Base-by-base conservation (phyloP, 2,797 vertebrate species). In the Sparidentex hasta region DNA sequence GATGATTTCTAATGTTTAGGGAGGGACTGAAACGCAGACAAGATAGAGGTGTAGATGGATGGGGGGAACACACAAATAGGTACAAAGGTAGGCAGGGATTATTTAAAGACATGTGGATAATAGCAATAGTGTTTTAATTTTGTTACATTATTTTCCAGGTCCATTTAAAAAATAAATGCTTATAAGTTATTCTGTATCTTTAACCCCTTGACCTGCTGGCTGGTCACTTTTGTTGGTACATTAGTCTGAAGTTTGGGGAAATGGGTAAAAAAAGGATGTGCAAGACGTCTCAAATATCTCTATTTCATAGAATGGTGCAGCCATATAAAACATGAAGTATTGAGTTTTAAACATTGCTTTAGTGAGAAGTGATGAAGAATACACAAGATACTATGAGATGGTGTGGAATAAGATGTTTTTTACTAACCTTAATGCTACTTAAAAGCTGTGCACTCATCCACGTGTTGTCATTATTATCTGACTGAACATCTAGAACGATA, bases 1-100 rank as follows among this genome's bases (percentile, higher is more conserved):
- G 51, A 80, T 80, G 73, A 58, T 72, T 66, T 46, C 72, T 77
- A 46, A 76, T 79, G 43, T 55, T 69, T 29, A 59, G 65, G 57
- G 68, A 71, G 68, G 65, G 44, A 76, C 62, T 4, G 33, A 46
- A 25, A 13, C 12, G 0, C 33, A 58, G n/a, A 65, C 27, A 57
- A 27, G 48, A 65, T 51, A 33, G 11, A 73, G 18, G 68, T 78
- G 33, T 62, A 48, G 59, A 74, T 11, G 29, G 38, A 16, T 59
- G 29, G 17, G 14, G 33, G 16, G 11, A n/a, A 27, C 2, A 1
- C 17, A 27, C 47, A 57, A 23, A 70, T 57, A 57, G 58, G 44
- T 56, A 2, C 38, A 58, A 23, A 50, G 51, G 38, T 41, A 48
- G 57, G 52, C 47, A 44, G n/a, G 11, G 25, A 12, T 56, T 27